Evolutionary conservation across 2,797 vertebrate species (phyloP), one percentile per base, ranked within the genome.

Genomic region (Manis crassicaudata): DNA sequence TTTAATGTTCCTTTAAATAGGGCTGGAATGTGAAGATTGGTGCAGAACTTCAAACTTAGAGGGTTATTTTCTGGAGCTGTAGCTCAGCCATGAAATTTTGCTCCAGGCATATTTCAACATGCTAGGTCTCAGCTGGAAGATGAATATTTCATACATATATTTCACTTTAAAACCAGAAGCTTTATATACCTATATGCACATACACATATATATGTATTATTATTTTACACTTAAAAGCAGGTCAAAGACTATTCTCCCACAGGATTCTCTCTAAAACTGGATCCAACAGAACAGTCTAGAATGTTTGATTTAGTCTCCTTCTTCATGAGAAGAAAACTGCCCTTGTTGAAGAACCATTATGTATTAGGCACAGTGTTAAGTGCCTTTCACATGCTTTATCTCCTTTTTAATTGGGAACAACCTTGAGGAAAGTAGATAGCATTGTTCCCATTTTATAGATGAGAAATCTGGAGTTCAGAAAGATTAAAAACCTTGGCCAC

Each of bases 21-120:
- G 70, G 23, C 82, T 91, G 75, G 43, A 73, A 73, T 81, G 50
- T 60, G 77, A 93, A 95, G 72, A 46, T n/a, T 86, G 20, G 32
- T 16, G 12, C n/a, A 84, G 43, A 95, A 87, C 58, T 88, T 94
- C 62, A 80, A 70, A 81, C n/a, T 83, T 54, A 40, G 17, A 80
- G 43, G 89, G 88, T 73, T 92, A 89, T 95, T 97, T 97, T 96
- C 96, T 93, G 56, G 60, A 37, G 37, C 50, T 70, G 32, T 82
- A 92, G 56, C 72, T 97, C 95, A 96, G 88, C 88, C 92, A 93
- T 89, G 94, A 92, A 94, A 96, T 95, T 96, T 88, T 46, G 83
- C 92, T 94, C 68, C 37, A 87, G 83, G 88, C 85, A 92, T 50
- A 96, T 90, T 95, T 95, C 60, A 92, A 10, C 63, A 89, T 7